Percentiles rank a stretch among this genome's conserved stretches.
Conservation (phyloP, 1,140 invertebrate species). For the Fopius arisanus region DNA sequence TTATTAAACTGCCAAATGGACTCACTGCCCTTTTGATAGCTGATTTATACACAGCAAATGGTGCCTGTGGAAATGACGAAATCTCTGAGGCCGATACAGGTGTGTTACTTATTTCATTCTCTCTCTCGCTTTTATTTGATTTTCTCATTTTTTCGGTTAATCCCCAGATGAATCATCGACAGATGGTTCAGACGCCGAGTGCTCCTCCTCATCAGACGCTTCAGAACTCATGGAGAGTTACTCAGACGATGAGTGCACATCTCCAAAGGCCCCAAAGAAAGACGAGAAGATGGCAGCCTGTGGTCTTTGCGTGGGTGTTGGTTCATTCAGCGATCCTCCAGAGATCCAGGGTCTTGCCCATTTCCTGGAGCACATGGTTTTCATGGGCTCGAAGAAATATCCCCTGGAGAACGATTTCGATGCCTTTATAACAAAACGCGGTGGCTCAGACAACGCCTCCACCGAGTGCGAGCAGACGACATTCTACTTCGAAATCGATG, state of each 20-base stretch:
- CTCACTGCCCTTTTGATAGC: conserved; percentile 74
- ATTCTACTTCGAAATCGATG: conserved; percentile 88
- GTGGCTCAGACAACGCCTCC: conserved; percentile 82
- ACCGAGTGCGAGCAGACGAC: conserved; percentile 86
- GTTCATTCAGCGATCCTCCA: conserved; percentile 76
- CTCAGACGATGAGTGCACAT: conserved; percentile 56
- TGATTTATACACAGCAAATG: conserved; percentile 56
- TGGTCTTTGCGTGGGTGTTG: conserved; percentile 74
- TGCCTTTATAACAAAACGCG: conserved; percentile 80
- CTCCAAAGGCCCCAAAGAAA: conserved; percentile 37
- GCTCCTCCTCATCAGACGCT: conserved; percentile 51
- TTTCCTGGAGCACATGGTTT: conserved; percentile 96
- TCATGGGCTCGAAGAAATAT: conserved; percentile 77
- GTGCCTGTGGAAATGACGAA: conserved; percentile 24
- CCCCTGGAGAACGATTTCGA: conserved; percentile 82
- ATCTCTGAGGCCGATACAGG: conserved; percentile 46
- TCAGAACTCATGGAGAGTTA: conserved; percentile 40
- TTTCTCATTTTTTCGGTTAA: neutral
- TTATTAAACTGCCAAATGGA: conserved; percentile 73
- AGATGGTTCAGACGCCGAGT: neutral
- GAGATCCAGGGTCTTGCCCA: conserved; percentile 89
- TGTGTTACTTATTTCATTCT: conserved; percentile 27
- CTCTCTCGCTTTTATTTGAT: neutral
- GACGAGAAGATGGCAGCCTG: conserved; percentile 72
- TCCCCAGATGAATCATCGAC: neutral